phyloP scores from a whole-genome alignment of 2,113 vertebrate genomes.

The Herpetotheres cachinnans region DNA sequence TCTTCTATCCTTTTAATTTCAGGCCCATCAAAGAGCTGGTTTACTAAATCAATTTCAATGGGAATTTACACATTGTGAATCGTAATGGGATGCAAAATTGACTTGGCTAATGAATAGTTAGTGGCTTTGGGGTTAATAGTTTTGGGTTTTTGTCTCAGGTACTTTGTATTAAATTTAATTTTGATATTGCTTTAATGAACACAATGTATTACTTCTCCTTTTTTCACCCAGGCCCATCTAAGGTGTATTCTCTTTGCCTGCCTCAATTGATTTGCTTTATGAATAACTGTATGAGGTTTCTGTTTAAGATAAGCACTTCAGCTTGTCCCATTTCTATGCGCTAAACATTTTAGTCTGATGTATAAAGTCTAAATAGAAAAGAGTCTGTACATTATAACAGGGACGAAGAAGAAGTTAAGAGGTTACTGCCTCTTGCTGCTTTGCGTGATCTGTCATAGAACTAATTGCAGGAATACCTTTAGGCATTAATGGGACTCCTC shows the following conservation, averaged over 20 bases:
- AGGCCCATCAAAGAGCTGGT: conserved; percentile 71
- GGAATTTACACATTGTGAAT: conserved; percentile 77
- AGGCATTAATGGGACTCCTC: neutral
- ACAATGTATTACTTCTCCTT: conserved; percentile 55
- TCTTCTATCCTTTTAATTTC: conserved; percentile 76
- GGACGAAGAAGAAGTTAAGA: neutral
- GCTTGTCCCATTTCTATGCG: neutral
- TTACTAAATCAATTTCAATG: conserved; percentile 81
- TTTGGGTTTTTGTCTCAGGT: conserved; percentile 71
- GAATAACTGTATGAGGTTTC: conserved; percentile 39
- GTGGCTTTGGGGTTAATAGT: conserved; percentile 77
- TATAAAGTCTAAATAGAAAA: neutral
- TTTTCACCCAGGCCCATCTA: neutral
- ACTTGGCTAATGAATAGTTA: conserved; percentile 78
- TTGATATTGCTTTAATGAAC: conserved; percentile 65
- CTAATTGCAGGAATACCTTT: neutral
- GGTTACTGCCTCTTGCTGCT: neutral
- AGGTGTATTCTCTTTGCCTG: conserved; percentile 42
- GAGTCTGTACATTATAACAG: neutral
- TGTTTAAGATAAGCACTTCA: conserved; percentile 22
- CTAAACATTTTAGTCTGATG: conserved; percentile 6
- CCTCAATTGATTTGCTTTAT: conserved; percentile 30
- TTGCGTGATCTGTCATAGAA: neutral
- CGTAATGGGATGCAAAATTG: conserved; percentile 80
- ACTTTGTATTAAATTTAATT: conserved; percentile 74